Evolutionary conservation across 2,113 vertebrate genomes (phyloP).

Genomic region (Australoheros scitulus): DNA sequence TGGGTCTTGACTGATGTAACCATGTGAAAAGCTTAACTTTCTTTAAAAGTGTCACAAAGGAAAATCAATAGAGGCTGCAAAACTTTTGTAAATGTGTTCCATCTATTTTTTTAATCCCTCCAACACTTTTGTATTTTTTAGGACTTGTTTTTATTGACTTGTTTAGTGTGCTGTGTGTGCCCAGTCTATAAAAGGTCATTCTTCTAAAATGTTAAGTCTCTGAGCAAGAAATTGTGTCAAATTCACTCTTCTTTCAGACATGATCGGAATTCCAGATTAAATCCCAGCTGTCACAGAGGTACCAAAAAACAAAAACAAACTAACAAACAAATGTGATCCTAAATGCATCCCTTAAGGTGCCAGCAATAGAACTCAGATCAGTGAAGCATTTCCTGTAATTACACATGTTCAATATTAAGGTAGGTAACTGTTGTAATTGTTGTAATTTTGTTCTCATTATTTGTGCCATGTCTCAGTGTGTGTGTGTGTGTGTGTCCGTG

Average conservation of each 20-base stretch:
- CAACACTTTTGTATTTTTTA: not conserved
- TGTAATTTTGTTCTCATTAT: not conserved
- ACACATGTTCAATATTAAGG: not conserved
- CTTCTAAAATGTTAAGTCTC: not conserved
- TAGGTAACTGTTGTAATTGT: no score
- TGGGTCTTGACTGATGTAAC: not conserved
- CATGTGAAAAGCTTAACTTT: conserved; percentile 4
- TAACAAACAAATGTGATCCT: not conserved
- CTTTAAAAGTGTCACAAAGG: not conserved
- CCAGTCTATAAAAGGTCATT: conserved; percentile 30
- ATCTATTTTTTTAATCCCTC: not conserved
- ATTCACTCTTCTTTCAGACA: not conserved
- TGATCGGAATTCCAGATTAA: conserved; percentile 11
- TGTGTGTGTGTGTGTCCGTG: not conserved
- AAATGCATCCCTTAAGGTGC: not conserved
- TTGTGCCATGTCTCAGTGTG: not conserved
- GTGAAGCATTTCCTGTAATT: not conserved
- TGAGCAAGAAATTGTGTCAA: conserved; percentile 11
- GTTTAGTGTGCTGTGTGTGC: conserved; percentile 23
- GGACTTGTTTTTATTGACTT: conserved; percentile 36
- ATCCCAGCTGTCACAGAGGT: not conserved
- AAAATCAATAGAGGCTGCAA: not conserved
- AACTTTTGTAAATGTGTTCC: not conserved
- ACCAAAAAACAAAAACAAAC: not conserved
- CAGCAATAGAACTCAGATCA: not conserved